phyloP scores from a whole-genome alignment of 1,140 invertebrate genomes.

The Trachelipus rathkii region DNA sequence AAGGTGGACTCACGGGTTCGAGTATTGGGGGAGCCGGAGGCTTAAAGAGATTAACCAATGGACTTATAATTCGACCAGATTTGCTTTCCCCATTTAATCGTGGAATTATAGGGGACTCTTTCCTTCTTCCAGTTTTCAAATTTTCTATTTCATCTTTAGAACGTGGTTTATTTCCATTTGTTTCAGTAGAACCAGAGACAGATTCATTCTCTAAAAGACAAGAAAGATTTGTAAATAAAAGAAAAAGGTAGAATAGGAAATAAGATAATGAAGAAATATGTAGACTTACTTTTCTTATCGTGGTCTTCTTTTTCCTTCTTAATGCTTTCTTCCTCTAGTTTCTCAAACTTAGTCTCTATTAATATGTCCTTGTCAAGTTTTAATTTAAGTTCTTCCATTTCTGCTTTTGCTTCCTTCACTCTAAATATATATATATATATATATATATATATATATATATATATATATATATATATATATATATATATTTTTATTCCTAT shows the following conservation, averaged over 20 bases:
- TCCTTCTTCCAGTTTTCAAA: no score
- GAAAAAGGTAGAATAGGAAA: no score
- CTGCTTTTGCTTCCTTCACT: slow-evolving; percentile 28
- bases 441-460: slow-evolving; percentile 10
- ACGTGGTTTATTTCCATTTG: no score
- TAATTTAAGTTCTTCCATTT: slow-evolving; percentile 32
- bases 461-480: slow-evolving; percentile 14
- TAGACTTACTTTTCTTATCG: not conserved
- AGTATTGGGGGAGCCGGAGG: slow-evolving; percentile 19
- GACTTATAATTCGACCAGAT: no score
- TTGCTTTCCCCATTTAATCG: no score
- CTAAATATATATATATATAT: slow-evolving; percentile 17
- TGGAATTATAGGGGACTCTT: no score
- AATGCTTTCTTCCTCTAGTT: not conserved
- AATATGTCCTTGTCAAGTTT: slow-evolving; percentile 3
- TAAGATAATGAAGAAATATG: no score
- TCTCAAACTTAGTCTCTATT: not conserved
- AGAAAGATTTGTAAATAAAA: no score
- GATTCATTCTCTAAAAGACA: no score
- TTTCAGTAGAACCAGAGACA: no score
- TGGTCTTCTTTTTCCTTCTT: not conserved
- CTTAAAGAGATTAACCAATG: no score
- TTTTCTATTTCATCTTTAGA: no score
- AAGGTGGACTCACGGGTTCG: not conserved
- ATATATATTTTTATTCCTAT: not conserved